Evolutionary conservation across 2,797 vertebrate genomes (phyloP).

Genomic region (Discoglossus pictus): DNA sequence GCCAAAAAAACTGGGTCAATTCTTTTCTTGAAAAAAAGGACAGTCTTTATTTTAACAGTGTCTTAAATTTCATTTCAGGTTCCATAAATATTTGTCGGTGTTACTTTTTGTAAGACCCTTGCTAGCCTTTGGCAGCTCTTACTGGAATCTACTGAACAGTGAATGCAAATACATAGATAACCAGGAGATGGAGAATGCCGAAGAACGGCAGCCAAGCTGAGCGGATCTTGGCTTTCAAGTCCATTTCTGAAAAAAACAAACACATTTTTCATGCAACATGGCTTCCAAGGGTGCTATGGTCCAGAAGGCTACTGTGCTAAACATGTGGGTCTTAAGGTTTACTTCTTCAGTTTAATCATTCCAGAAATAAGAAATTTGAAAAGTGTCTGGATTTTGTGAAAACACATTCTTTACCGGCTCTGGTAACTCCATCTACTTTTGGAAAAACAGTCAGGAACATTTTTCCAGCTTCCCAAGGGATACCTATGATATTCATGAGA

Average conservation of each 20-base stretch:
- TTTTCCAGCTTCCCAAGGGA: no score
- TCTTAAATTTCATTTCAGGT: slow-evolving; percentile 68
- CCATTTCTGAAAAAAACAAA: slow-evolving; percentile 47
- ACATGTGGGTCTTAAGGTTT: no score
- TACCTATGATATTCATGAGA: no score
- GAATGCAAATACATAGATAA: slow-evolving; percentile 63
- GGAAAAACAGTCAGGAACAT: no score
- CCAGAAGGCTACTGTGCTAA: slow-evolving; percentile 1
- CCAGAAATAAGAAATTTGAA: no score
- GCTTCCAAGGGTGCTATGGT: slow-evolving; percentile 47
- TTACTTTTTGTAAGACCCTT: slow-evolving; percentile 59
- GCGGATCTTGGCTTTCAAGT: slow-evolving; percentile 41
- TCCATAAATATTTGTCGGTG: slow-evolving; percentile 69
- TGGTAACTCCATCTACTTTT: no score
- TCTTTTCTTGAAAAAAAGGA: slow-evolving; percentile 62
- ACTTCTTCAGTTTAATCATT: no score
- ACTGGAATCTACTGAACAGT: slow-evolving; percentile 58
- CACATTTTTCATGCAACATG: slow-evolving; percentile 5
- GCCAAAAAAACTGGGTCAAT: slow-evolving; percentile 64
- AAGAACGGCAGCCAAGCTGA: slow-evolving; percentile 50
- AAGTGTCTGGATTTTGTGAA: no score
- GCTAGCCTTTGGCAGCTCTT: slow-evolving; percentile 59
- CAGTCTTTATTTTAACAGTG: slow-evolving; percentile 70
- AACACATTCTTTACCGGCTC: no score
- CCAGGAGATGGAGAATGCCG: slow-evolving; percentile 49